phyloP scores from a whole-genome alignment of 1,140 invertebrate genomes.

The Cyclargus thomasi region DNA sequence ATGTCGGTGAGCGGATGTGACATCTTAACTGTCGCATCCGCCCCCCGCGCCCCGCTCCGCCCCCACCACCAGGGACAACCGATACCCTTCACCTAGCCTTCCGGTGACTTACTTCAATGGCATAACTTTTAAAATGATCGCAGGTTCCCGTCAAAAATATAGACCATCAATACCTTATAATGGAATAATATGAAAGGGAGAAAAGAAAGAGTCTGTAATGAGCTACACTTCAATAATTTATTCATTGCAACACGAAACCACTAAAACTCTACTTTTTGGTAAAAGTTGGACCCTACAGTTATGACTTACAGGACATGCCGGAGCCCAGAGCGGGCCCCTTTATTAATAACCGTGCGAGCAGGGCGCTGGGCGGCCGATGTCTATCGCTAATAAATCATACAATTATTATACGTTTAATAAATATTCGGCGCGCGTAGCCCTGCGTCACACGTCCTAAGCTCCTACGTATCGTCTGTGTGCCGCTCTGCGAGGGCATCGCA shows the following conservation, averaged over 20 bases:
- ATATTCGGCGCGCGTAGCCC: conserved; percentile 18
- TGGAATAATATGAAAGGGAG: too few relatives aligned
- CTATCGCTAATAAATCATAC: conserved; percentile 17
- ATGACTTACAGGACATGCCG: not conserved
- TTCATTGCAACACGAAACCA: not conserved
- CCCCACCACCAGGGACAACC: not conserved
- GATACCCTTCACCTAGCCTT: not conserved
- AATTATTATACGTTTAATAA: conserved; percentile 19
- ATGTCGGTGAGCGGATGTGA: conserved; percentile 6
- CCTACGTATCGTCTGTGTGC: not conserved
- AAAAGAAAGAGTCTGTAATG: too few relatives aligned
- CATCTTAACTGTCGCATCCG: conserved; percentile 5
- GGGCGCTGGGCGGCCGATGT: conserved; percentile 10
- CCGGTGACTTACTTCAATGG: not conserved
- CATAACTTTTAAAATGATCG: not conserved
- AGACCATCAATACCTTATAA: too few relatives aligned
- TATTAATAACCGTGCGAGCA: conserved; percentile 19
- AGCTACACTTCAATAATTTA: too few relatives aligned
- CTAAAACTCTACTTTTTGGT: not conserved
- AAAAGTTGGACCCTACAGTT: not conserved
- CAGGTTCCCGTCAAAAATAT: not conserved
- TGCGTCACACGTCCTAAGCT: conserved; percentile 5
- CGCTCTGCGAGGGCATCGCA: not conserved
- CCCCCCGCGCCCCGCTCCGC: not conserved
- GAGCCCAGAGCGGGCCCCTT: conserved; percentile 19